Base-by-base conservation (phyloP, 37 sponge, comb jelly and placozoan genomes). In the Chondrilla cf. caribensis region DNA sequence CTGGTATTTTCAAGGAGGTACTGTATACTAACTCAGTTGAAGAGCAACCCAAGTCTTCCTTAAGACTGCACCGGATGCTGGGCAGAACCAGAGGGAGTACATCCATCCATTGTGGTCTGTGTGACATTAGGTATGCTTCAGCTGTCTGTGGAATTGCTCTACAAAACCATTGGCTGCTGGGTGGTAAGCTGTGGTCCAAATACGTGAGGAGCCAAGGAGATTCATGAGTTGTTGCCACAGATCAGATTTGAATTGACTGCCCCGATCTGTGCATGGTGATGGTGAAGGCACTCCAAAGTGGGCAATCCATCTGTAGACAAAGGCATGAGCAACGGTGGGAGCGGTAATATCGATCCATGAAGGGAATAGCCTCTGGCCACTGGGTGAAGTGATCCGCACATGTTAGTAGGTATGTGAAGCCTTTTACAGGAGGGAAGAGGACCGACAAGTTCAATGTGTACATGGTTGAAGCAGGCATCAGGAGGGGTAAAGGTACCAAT, bases 251-350 rank as follows among this genome's bases (percentile, higher is more conserved):
- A 89, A 89, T 70, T 89, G 86, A 0, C 66, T 55, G 28, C 90
- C 90, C 44, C 86, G 85, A 68, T 89, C 90, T 37, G 90, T 89
- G n/a, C n/a, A n/a, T 31, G 60, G 37, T 18, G 85, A 81, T 25
- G 79, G 81, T 5, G 90, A 89, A 11, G 86, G 90, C 35, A 85
- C 79, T 1, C 86, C 86, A 79, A 90, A 90, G 0, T 81, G 70
- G 0, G 90, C 66, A 35, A 90, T 83, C 90, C 84, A 90, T 7
- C 83, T 54, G 31, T 9, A 38, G 39, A 82, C 28, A 41, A 90
- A 82, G 0, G 84, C 88, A 78, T 87, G 85, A 4, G 81, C 80
- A 18, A 79, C 86, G 5, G 86, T 41, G 21, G 60, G 70, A 9
- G 80, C 86, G 37, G 80, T 79, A 24, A 79, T 85, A 19, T 66